These are phyloP conservation scores for Ephestia elutella DNA, from an alignment of 1,140 invertebrate species.

Conservation along the genomic window DNA sequence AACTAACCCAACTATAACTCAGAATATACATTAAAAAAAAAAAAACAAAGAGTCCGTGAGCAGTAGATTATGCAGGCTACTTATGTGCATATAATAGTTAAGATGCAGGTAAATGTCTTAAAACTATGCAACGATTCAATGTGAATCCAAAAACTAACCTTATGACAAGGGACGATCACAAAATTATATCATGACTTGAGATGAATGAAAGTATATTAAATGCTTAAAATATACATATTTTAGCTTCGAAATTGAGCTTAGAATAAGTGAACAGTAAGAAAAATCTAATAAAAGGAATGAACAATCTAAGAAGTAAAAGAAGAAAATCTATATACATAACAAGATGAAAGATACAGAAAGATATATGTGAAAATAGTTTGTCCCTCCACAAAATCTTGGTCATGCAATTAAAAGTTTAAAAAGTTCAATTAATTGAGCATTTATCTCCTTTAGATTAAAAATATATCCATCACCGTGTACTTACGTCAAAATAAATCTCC, in stretches of 20 bases:
- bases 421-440: conserved; percentile 52
- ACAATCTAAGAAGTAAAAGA: conserved; percentile 43
- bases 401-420: conserved; percentile 71
- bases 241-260: conserved; percentile 42
- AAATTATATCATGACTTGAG: conserved; percentile 26
- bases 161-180: conserved; percentile 34
- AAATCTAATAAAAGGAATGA: conserved; percentile 64
- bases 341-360: not conserved
- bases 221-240: conserved; percentile 57
- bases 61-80: conserved; percentile 36
- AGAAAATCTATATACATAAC: conserved; percentile 23
- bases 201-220: conserved; percentile 50
- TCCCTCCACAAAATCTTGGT: conserved; percentile 26
- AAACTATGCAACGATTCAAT: conserved; percentile 40
- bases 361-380: conserved; percentile 33
- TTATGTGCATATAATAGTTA: conserved; percentile 49
- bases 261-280: conserved; percentile 38
- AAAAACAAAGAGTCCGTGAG: conserved; percentile 2
- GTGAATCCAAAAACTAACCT: conserved; percentile 34
- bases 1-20: conserved; percentile 5
- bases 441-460: conserved; percentile 23
- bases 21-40: not conserved
- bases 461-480: conserved; percentile 14
- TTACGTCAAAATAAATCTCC: conserved; percentile 20
- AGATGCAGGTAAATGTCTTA: conserved; percentile 31